Percentiles rank a stretch among this genome's conserved stretches.
Evolutionary conservation across 37 sponge, comb jelly and placozoan genomes (phyloP).

Genomic region (Beroe ovata): DNA sequence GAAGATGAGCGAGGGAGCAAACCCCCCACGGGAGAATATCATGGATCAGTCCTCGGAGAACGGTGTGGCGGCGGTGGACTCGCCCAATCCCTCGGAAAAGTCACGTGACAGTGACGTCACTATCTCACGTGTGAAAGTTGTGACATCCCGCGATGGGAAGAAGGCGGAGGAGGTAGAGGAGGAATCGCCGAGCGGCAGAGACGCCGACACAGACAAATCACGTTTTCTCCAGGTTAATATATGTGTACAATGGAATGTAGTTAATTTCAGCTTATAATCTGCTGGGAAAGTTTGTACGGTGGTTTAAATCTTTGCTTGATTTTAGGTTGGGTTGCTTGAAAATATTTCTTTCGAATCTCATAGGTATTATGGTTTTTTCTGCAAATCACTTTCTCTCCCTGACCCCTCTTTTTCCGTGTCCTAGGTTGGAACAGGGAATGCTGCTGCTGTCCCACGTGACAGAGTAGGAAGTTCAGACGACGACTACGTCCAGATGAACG

Average conservation of each 20-base stretch:
- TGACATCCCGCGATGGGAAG: background rate
- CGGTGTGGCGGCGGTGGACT: background rate
- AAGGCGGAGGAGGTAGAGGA: background rate
- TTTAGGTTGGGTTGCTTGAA: no score
- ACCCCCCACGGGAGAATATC: background rate
- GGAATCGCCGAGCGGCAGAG: background rate
- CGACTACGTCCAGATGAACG: constrained; percentile 64
- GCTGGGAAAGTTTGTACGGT: no score
- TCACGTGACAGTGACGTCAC: constrained; percentile 22
- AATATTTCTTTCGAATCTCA: no score
- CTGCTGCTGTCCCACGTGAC: background rate
- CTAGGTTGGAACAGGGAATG: background rate
- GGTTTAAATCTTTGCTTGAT: no score
- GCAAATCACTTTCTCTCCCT: no score
- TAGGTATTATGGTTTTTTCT: no score
- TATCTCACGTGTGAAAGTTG: background rate
- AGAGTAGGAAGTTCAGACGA: constrained; percentile 6
- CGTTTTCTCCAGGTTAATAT: constrained; percentile 4
- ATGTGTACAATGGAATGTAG: no score
- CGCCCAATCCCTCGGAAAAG: background rate
- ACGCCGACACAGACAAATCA: background rate
- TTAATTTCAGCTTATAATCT: no score
- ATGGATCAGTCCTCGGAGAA: background rate
- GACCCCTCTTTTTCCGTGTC: no score
- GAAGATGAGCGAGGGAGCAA: background rate